Base-by-base conservation (phyloP, 2,888 invertebrate species). In the Nomada ruficornis region DNA sequence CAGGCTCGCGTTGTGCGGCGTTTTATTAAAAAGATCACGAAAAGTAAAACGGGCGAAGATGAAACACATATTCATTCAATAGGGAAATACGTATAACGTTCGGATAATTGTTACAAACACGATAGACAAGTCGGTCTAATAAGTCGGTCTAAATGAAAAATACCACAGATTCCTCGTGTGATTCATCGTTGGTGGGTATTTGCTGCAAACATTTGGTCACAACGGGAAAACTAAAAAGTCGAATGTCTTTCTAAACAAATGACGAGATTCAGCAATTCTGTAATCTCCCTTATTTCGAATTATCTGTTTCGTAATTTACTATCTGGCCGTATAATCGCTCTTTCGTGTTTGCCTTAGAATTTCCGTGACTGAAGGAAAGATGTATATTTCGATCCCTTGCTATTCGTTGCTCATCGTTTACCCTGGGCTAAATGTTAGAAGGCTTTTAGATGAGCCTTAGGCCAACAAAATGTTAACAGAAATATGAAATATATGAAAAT, bases 1-100 rank as follows among this genome's bases (percentile, higher is more conserved):
- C 85, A 85, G 60, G 62, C 78, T 63, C 13, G 76, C 63, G 75
- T 78, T 86, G 85, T 86, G 59, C 52, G 70, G 54, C 20, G 78
- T 77, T 79, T 80, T 74, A 69, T 76, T 54, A 77, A 77, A 73
- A 80, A 74, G 55, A 77, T 59, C 77, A 29, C 47, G 50, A 69
- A 65, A 77, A 70, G 64, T 36, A 20, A 47, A 23, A 57, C 47
- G 47, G 3, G 18, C n/a, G 36, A 65, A 47, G 20, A 64, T 72
- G 72, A 20, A 57, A 57, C 63, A 26, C 20, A 23, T 50, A 59
- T 59, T 74, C 50, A 75, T 68, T 42, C 52, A 10, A 59, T 20
- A 13, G n/a, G 15, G 15, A 64, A 67, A 67, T 62, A 36, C 36
- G 36, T 36, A 63, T 26, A 44, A 54, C 23, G 36, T 54, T 36